phyloP scores from a whole-genome alignment of 2,888 invertebrate genomes.

The Adineta ricciae region DNA sequence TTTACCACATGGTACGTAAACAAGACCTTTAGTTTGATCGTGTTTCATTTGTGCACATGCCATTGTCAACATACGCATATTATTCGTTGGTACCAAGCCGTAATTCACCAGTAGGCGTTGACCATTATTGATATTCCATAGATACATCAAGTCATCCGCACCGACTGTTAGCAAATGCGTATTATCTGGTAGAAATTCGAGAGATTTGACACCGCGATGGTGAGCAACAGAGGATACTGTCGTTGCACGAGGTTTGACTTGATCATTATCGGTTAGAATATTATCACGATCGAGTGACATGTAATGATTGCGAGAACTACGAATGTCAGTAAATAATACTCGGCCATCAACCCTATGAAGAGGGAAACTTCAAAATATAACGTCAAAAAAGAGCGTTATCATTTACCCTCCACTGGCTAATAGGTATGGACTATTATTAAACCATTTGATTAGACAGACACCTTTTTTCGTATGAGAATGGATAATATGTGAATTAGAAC shows the following conservation, averaged over 20 bases:
- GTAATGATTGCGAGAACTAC: not conserved
- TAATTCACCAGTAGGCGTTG: constrained; percentile 8
- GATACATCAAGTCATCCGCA: not conserved
- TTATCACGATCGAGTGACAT: constrained; percentile 8
- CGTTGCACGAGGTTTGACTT: not conserved
- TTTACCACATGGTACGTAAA: not conserved
- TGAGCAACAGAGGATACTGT: not conserved
- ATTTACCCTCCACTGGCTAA: constrained; percentile 10
- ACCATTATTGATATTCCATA: constrained; percentile 3
- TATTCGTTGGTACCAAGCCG: not conserved
- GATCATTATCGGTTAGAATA: not conserved
- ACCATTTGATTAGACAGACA: not conserved
- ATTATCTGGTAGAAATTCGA: constrained; percentile 3
- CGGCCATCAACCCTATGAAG: not conserved
- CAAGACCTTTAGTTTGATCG: not conserved
- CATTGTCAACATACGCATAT: not conserved
- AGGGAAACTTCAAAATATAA: too few relatives aligned
- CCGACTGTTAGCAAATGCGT: not conserved
- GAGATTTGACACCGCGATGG: not conserved
- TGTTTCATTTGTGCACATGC: constrained; percentile 14
- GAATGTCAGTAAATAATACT: constrained; percentile 1
- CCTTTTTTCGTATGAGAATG: constrained; percentile 1
- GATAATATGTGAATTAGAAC: not conserved
- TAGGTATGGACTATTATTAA: constrained; percentile 17
- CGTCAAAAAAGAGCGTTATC: not conserved